Percentiles rank a stretch among this genome's conserved stretches.
phyloP scores from a whole-genome alignment of 2,797 vertebrate species.

The Gastrophryne carolinensis region DNA sequence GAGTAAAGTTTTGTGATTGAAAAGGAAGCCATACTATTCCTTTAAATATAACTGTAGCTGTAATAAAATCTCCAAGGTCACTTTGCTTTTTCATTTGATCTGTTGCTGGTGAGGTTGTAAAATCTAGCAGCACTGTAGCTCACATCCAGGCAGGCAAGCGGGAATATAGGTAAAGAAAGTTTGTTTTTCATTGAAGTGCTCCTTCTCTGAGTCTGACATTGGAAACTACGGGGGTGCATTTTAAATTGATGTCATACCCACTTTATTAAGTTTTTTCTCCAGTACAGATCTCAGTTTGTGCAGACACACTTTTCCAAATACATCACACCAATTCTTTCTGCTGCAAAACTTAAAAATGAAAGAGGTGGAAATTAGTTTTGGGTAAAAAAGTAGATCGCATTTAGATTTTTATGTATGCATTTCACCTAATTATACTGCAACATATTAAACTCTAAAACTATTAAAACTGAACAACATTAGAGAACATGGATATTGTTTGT shows the following conservation, averaged over 20 bases:
- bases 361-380: neutral
- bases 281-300: neutral
- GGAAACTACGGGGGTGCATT: neutral
- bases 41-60: neutral
- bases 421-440: neutral
- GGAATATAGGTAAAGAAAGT: neutral
- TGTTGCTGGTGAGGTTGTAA: neutral
- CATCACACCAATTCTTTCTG: neutral
- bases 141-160: neutral
- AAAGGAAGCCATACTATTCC: too few relatives aligned
- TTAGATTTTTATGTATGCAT: neutral
- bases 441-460: neutral
- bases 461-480: too few relatives aligned
- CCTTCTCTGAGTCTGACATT: neutral
- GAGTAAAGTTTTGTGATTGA: too few relatives aligned
- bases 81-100: neutral
- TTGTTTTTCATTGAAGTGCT: conserved; percentile 4
- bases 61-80: neutral
- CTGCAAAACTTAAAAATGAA: neutral
- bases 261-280: neutral
- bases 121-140: neutral
- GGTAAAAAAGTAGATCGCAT: neutral
- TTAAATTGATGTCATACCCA: neutral
- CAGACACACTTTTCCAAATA: neutral
- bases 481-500: too few relatives aligned